Evolutionary conservation across 2,797 vertebrate species (phyloP), one percentile per base, ranked within the genome.

Genomic region (Lycodopsis pacificus): DNA sequence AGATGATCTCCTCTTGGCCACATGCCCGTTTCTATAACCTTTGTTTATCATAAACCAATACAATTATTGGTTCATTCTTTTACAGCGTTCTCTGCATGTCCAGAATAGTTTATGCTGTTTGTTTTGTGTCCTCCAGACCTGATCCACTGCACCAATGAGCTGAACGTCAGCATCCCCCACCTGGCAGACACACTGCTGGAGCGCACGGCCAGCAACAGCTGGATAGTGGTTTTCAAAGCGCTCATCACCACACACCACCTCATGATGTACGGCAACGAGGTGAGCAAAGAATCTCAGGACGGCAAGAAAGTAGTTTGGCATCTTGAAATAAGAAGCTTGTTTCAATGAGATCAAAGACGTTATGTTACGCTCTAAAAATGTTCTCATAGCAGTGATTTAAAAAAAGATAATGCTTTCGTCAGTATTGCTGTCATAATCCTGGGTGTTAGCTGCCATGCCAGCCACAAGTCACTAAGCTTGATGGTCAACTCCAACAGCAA

Each of bases 221-320:
- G 98, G 97, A 97, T 98, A 78, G 98, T 99, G 91, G 98, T 99
- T 80, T 99, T 99, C 93, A 99, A 99, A 94, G 97, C 98, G 89
- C 97, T 99, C 91, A 96, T 99, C 92, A 97, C 98, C 92, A 97
- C 97, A 53, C 97, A 99, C 95, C 97, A 99, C 93, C 97, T 99
- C 93, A 99, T 98, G 97, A 97, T 99, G 95, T 97, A 99, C 65
- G 98, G 97, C 89, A 98, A 97, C 19, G 97, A 99, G 97, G 98
- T 98, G 93, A 97, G 27, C 5, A 10, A 40, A 7, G 19, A 57
- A 27, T n/a, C 7, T 64, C 7, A 42, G 0, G 10, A 46, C 44
- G 20, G 53, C n/a, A 11, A 22, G 30, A 69, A 57, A 54, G 40
- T 9, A 0, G 11, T 61, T 73, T 63, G 15, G 54, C 46, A 65